phyloP scores from a whole-genome alignment of 2,113 vertebrate genomes.

The Aegithalos caudatus region DNA sequence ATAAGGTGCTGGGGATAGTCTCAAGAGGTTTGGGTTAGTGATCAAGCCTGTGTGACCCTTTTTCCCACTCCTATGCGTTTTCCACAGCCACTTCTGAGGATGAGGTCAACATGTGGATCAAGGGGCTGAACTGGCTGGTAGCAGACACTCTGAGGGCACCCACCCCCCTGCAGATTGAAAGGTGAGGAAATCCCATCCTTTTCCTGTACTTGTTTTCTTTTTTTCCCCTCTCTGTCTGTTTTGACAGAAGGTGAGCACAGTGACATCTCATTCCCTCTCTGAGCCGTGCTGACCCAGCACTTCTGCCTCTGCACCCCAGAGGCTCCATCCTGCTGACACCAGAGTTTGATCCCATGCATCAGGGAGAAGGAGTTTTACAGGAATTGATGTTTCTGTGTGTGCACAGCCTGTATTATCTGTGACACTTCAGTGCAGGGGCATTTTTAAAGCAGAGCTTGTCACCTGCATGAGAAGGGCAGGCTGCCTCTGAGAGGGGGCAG shows the following conservation, averaged over 20 bases:
- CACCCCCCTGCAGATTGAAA: slow-evolving; percentile 94
- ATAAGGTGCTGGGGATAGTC: background rate
- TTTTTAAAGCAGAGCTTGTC: background rate
- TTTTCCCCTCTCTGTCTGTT: background rate
- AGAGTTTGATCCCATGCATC: background rate
- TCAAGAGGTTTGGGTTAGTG: background rate
- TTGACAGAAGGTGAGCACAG: background rate
- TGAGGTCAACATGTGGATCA: slow-evolving; percentile 98
- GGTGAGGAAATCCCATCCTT: slow-evolving; percentile 68
- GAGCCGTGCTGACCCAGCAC: rapidly evolving
- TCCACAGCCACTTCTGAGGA: slow-evolving; percentile 91
- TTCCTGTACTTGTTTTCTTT: background rate
- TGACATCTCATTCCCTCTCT: background rate
- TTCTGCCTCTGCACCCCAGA: background rate
- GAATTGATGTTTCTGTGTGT: background rate
- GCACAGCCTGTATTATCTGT: background rate
- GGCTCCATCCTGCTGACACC: background rate
- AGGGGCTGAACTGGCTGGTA: slow-evolving; percentile 92
- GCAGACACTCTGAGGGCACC: slow-evolving; percentile 88
- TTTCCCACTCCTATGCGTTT: background rate
- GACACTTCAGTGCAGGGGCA: background rate
- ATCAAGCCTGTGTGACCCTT: background rate
- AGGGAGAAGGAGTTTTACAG: background rate
- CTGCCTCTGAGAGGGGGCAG: background rate
- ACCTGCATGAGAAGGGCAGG: background rate